A percentile compares a stretch with the other conserved stretches of the same genome.
Conservation (phyloP, 2,797 vertebrate genomes). For the Triplophysa bombifrons region DNA sequence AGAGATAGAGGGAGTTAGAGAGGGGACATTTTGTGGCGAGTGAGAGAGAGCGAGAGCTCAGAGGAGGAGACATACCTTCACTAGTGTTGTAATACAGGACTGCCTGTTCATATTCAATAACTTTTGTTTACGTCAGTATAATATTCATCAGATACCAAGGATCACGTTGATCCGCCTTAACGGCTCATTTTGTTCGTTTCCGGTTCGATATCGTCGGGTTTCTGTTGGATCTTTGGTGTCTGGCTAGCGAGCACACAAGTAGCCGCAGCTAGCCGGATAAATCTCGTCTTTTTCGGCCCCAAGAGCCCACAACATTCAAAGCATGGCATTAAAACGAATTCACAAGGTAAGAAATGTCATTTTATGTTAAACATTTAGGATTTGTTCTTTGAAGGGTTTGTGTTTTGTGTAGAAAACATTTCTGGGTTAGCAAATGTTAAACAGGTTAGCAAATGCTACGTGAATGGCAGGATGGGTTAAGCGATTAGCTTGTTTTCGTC, state of each 20-base stretch:
- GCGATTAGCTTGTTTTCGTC: neutral
- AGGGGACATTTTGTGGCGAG: neutral
- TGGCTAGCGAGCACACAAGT: conserved; percentile 63
- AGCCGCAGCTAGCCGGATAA: conserved; percentile 49
- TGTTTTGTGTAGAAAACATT: neutral
- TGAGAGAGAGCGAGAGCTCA: conserved; percentile 13
- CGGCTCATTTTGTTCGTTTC: conserved; percentile 21
- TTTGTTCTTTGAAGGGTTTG: neutral
- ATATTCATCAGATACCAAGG: neutral
- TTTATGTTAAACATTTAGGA: neutral
- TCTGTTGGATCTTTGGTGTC: conserved; percentile 54
- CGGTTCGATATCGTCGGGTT: conserved; percentile 59
- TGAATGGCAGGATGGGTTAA: conserved; percentile 10
- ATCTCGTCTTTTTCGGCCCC: conserved; percentile 56
- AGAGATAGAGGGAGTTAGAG: conserved; percentile 9
- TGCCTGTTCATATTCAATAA: neutral
- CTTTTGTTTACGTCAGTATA: neutral
- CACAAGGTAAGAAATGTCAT: conserved; percentile 70
- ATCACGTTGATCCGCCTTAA: neutral
- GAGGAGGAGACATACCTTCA: conserved; percentile 38
- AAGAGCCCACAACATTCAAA: conserved; percentile 58
- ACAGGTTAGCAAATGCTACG: conserved; percentile 36
- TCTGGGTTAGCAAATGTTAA: neutral
- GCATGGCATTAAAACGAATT: conserved; percentile 81
- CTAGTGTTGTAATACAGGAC: conserved; percentile 35